phyloP scores from a whole-genome alignment of 2,797 vertebrate species.

The Arrhamphus sclerolepis region DNA sequence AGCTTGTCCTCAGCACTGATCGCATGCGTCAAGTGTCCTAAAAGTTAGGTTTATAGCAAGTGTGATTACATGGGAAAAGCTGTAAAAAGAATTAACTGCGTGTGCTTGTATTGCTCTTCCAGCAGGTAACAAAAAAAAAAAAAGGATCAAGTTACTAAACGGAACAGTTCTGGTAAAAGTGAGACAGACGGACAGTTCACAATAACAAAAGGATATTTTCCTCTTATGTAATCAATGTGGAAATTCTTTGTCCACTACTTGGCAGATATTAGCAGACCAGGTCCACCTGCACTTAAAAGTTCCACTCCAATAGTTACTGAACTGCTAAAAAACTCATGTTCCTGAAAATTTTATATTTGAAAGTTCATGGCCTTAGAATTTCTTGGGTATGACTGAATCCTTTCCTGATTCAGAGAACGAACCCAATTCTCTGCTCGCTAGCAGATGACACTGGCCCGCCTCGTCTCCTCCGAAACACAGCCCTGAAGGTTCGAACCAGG shows the following conservation, averaged over 20 bases:
- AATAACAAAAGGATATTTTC: conserved; percentile 44
- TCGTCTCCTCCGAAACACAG: no score
- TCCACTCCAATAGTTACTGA: no score
- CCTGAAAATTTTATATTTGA: no score
- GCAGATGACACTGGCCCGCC: no score
- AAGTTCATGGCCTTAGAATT: no score
- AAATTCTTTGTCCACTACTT: conserved; percentile 39
- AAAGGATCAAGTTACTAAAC: conserved; percentile 31
- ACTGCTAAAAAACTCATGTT: no score
- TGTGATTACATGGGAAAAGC: background rate
- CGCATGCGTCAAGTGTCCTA: no score
- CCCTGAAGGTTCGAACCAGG: no score
- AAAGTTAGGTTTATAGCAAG: background rate
- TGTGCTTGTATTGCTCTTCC: background rate
- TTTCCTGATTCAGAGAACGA: no score
- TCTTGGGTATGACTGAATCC: no score
- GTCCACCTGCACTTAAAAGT: conserved; percentile 8
- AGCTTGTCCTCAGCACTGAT: background rate
- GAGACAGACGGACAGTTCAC: conserved; percentile 5
- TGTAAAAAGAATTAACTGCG: background rate
- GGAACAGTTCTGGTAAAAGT: conserved; percentile 32
- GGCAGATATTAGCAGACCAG: conserved; percentile 43
- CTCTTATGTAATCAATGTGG: conserved; percentile 53
- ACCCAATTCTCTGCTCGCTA: no score
- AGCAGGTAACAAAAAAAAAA: conserved; percentile 3